phyloP scores from a whole-genome alignment of 2,888 invertebrate genomes.

The Phalera bucephala region DNA sequence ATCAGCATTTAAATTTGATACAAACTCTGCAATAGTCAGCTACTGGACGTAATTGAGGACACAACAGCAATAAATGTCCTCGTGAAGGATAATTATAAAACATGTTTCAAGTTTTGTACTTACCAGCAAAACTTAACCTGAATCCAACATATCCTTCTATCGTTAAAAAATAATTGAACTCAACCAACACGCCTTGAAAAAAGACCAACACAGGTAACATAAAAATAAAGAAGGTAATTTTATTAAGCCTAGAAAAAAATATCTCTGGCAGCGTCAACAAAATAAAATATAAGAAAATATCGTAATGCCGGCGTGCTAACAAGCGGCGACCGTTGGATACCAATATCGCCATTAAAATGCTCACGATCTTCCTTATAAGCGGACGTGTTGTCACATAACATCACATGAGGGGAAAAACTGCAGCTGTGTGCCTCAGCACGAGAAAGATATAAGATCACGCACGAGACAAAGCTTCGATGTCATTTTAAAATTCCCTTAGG shows the following conservation, averaged over 20 bases:
- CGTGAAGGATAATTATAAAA: too few species aligned
- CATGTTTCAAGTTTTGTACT: too few species aligned
- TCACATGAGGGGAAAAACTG: slow-evolving; percentile 26
- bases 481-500: not conserved
- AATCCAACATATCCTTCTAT: not conserved
- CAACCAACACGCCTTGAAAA: too few species aligned
- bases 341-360: slow-evolving; percentile 41
- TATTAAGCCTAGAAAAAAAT: slow-evolving; percentile 1
- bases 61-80: too few species aligned
- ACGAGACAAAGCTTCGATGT: not conserved
- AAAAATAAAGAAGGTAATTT: not conserved
- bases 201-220: not conserved
- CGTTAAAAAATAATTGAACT: not conserved
- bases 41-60: too few species aligned
- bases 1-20: too few species aligned
- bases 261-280: not conserved
- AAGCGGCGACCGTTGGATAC: slow-evolving; percentile 29
- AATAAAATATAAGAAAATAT: slow-evolving; percentile 12
- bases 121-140: not conserved
- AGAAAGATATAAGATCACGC: not conserved
- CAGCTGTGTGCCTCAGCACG: not conserved
- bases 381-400: slow-evolving; percentile 29
- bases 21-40: too few species aligned
- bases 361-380: slow-evolving; percentile 39
- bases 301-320: slow-evolving; percentile 20